Base-by-base conservation (phyloP, 2,797 vertebrate species). In the Pantherophis alleghaniensis region DNA sequence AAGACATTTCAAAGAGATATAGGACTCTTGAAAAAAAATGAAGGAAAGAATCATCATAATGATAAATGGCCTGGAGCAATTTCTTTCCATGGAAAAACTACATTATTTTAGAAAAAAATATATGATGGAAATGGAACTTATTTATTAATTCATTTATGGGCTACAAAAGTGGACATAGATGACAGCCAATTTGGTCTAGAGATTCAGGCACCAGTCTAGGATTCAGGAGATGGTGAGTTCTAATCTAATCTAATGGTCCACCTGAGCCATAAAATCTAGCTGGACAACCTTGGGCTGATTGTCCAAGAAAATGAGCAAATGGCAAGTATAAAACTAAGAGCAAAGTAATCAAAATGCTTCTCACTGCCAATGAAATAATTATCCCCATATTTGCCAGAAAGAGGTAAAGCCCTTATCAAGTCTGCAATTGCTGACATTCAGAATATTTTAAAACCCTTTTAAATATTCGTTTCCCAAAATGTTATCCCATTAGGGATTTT, bases 381-480 rank as follows among this genome's bases (percentile, higher is more conserved):
- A 95, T 94, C 95, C 86, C 24, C 1, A n/a, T 93, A 91, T 95
- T 22, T 94, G 2, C 51, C 95, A 96, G 91, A 13, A 92, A 95
- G 92, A 91, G 88, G 16, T 22, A 83, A 83, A 47, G 37, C 3
- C 4, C 20, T 91, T n/a, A 92, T 91, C 92, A 86, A 87, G 90
- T 96, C 92, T 95, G 95, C 92, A 79, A 94, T 89, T 91, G 95
- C 56, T 0, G 6, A 93, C 95, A 95, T 63, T 51, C 94, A 95
- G 47, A 87, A 11, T 95, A 90, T 92, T 95, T 90, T 94, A 91
- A 94, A 69, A 88, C 0, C 3, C 56, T 92, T 96, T 95, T 95
- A 96, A 94, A 96, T 96, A 95, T 95, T 86, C 95, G 92, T 32
- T 96, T 94, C 92, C 96, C 88, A 95, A 53, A 37, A 94, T 95